Evolutionary conservation across 2,113 vertebrate species (phyloP).

Genomic region (Calidris pugnax): DNA sequence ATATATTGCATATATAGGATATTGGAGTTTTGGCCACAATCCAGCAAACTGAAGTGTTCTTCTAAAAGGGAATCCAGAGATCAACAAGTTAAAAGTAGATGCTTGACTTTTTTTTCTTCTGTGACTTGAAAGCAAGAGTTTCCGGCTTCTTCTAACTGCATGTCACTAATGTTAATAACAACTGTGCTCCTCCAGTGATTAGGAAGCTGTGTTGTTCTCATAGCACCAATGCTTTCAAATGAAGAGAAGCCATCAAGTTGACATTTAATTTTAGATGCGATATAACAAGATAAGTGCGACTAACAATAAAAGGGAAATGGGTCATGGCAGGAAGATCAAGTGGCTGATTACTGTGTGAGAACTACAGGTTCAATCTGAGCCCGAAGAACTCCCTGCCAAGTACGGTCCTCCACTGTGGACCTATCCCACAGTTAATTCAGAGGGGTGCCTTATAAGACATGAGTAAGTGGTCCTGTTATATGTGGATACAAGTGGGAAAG

Average conservation of each 20-base stretch:
- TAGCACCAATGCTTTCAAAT: background rate
- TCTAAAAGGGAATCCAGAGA: background rate
- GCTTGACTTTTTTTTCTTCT: background rate
- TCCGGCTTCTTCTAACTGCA: background rate
- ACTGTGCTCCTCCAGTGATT: background rate
- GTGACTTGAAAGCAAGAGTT: conserved; percentile 13
- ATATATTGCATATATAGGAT: background rate
- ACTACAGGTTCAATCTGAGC: conserved; percentile 11
- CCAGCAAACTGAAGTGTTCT: background rate
- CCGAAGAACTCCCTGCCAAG: fast-evolving
- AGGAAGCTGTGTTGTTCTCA: conserved; percentile 40
- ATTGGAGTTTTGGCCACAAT: background rate
- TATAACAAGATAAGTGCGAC: conserved; percentile 30
- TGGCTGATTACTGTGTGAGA: conserved; percentile 48
- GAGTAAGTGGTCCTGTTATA: background rate
- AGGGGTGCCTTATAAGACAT: background rate
- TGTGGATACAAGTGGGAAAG: background rate
- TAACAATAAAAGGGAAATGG: conserved; percentile 54
- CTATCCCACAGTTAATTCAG: background rate
- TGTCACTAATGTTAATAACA: conserved; percentile 55
- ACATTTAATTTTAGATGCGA: conserved; percentile 31
- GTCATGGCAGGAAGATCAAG: background rate
- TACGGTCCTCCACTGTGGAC: background rate
- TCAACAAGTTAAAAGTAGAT: background rate
- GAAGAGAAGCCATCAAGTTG: conserved; percentile 6